These are phyloP conservation scores for Amphipoea lucens DNA, from an alignment of 2,888 invertebrate species.

Conservation along the genomic window DNA sequence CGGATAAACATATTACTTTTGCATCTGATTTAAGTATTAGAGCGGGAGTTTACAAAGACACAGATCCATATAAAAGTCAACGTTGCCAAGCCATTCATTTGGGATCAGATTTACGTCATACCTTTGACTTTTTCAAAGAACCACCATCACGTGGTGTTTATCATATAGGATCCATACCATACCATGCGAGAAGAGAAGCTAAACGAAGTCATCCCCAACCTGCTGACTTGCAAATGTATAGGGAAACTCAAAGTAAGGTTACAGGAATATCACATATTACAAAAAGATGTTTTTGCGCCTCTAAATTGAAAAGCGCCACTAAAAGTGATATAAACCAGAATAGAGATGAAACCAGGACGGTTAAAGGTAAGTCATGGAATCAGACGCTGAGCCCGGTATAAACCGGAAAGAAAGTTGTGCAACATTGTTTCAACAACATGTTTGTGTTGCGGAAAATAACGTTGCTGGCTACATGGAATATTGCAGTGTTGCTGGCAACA, in stretches of 20 bases:
- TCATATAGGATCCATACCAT: not conserved
- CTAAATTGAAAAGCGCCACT: slow-evolving; percentile 5
- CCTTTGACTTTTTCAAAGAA: slow-evolving; percentile 66
- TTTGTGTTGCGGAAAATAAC: not conserved
- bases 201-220: not conserved
- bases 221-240: not conserved
- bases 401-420: not conserved
- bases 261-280: not conserved
- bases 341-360: no score
- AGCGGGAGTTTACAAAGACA: slow-evolving; percentile 32
- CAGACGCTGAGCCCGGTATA: not conserved
- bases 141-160: not conserved
- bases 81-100: slow-evolving; percentile 47
- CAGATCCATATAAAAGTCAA: slow-evolving; percentile 7
- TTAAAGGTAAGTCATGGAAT: slow-evolving; percentile 23
- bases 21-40: slow-evolving; percentile 24
- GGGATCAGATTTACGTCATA: slow-evolving; percentile 65
- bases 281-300: slow-evolving; percentile 14
- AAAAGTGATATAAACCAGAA: slow-evolving; percentile 23
- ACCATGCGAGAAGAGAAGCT: not conserved
- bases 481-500: not conserved
- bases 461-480: not conserved
- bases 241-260: not conserved
- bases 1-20: not conserved
- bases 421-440: not conserved